A percentile compares a stretch with the other conserved stretches of the same genome.
Evolutionary conservation across 2,888 invertebrate species (phyloP).

Genomic region (Papilio protenor): DNA sequence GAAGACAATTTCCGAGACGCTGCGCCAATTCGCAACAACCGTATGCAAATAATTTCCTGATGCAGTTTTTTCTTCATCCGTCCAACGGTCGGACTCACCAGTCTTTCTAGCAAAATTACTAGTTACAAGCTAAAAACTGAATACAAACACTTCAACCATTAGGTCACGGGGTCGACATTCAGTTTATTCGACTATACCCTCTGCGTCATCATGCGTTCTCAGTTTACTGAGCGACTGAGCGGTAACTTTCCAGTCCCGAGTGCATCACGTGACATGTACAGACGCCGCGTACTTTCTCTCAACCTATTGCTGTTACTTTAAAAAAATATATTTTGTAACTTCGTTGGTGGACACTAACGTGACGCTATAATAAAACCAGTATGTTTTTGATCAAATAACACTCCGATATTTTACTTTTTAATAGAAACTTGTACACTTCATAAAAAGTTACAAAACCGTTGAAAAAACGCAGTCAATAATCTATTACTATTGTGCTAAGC

Average conservation of each 20-base stretch:
- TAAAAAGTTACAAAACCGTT: background rate
- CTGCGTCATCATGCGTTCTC: background rate
- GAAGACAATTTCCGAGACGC: background rate
- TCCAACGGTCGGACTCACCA: background rate
- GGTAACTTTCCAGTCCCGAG: slow-evolving; percentile 23
- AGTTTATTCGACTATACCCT: background rate
- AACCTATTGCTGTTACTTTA: background rate
- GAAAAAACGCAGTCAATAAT: background rate
- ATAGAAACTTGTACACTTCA: background rate
- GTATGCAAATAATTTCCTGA: too few relatives aligned
- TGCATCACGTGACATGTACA: background rate
- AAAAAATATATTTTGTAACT: background rate
- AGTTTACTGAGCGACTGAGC: too few relatives aligned
- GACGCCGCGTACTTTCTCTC: slow-evolving; percentile 1
- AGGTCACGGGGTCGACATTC: slow-evolving; percentile 3
- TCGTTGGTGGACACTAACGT: background rate
- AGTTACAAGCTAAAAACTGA: background rate
- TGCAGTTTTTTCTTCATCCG: background rate
- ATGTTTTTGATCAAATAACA: background rate
- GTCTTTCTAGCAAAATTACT: background rate
- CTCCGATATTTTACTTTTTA: background rate
- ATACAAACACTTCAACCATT: background rate
- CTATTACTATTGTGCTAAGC: background rate
- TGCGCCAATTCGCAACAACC: background rate
- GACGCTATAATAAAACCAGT: background rate